Conservation (phyloP, 2,888 invertebrate species). For the Hylaea fasciaria region DNA sequence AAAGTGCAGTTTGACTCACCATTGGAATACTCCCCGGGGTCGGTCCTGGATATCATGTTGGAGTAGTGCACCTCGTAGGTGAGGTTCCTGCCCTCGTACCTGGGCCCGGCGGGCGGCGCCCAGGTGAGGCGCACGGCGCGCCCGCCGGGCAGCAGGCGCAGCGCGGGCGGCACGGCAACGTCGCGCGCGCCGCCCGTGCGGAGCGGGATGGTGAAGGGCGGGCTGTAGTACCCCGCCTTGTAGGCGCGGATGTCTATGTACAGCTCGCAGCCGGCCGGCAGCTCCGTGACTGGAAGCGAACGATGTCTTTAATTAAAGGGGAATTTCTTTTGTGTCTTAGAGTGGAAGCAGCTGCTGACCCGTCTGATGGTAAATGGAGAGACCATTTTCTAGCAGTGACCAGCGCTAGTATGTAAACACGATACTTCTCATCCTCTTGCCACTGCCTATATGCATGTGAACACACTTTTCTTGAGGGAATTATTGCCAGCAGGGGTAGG, state of each 20-base stretch:
- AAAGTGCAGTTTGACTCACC: no score
- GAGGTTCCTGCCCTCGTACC: slow-evolving; percentile 72
- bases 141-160: slow-evolving; percentile 79
- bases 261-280: slow-evolving; percentile 81
- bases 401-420: no score
- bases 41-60: slow-evolving; percentile 61
- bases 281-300: slow-evolving; percentile 73
- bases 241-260: slow-evolving; percentile 86
- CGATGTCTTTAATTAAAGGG: no score
- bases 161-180: slow-evolving; percentile 80
- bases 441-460: no score
- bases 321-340: no score
- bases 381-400: no score
- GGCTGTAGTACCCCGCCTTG: slow-evolving; percentile 85
- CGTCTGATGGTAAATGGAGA: no score
- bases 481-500: no score
- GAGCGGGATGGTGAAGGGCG: slow-evolving; percentile 74
- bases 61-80: slow-evolving; percentile 90
- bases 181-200: slow-evolving; percentile 79
- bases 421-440: no score
- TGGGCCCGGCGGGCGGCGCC: slow-evolving; percentile 85
- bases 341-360: no score
- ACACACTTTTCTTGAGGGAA: no score
- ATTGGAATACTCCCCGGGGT: slow-evolving; percentile 79
- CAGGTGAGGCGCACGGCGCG: slow-evolving; percentile 88